Evolutionary conservation across 2,113 vertebrate genomes (phyloP).

Genomic region (Erpornis zantholeuca): DNA sequence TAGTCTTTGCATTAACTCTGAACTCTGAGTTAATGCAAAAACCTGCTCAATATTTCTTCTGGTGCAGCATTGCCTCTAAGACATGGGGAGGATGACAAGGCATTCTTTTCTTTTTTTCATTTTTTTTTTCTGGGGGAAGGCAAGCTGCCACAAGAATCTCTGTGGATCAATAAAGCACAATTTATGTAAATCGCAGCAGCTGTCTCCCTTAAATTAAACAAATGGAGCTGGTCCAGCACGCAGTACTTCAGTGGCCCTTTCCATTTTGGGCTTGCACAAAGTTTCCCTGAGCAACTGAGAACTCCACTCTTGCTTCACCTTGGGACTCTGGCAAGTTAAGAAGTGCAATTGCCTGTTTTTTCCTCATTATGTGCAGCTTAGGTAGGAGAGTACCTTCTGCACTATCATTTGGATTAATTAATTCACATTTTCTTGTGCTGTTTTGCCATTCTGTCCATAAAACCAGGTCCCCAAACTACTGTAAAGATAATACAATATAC

Average conservation of each 20-base stretch:
- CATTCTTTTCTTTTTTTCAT: neutral
- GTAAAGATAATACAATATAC: neutral
- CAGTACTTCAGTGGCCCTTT: conserved; percentile 1
- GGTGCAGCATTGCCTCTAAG: neutral
- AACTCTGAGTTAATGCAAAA: neutral
- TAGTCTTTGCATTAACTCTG: neutral
- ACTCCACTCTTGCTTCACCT: neutral
- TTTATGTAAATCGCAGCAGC: conserved; percentile 56
- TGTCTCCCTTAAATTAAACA: conserved; percentile 54
- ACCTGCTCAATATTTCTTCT: neutral
- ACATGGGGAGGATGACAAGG: neutral
- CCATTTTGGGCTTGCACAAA: neutral
- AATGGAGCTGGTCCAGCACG: conserved; percentile 16
- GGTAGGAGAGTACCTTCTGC: neutral
- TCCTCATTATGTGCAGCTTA: neutral
- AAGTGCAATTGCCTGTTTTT: neutral
- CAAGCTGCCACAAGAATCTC: conserved; percentile 38
- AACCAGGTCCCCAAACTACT: neutral
- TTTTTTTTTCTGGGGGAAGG: conserved; percentile 13
- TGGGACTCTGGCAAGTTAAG: neutral
- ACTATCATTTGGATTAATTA: neutral
- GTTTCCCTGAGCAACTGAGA: neutral
- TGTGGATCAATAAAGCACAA: conserved; percentile 50
- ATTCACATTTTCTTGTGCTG: neutral
- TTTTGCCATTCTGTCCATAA: neutral